Conservation (phyloP, 2,797 vertebrate species). For the Eupleurogrammus muticus region DNA sequence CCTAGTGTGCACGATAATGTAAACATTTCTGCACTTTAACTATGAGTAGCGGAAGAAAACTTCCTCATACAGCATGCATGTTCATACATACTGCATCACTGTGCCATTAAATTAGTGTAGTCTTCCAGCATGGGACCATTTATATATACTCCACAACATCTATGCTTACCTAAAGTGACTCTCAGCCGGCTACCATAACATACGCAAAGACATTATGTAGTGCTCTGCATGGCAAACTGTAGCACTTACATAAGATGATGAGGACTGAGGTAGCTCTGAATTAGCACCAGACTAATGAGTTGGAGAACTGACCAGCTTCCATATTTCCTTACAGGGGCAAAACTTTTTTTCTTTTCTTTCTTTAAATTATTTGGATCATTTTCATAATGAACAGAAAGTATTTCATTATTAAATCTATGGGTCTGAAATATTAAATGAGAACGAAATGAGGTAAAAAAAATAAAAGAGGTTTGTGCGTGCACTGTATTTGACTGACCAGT, state of each 20-base stretch:
- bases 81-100: conserved; percentile 22
- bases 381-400: conserved; percentile 10
- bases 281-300: neutral
- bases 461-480: conserved; percentile 1
- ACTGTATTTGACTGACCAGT: conserved; percentile 81
- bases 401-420: conserved; percentile 1
- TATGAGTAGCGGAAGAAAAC: conserved; percentile 21
- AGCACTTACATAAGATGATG: conserved; percentile 4
- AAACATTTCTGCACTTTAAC: conserved; percentile 17
- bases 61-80: conserved; percentile 21
- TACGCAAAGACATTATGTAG: conserved; percentile 28
- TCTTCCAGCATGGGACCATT: conserved; percentile 23
- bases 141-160: conserved; percentile 31
- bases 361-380: no score
- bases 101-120: conserved; percentile 45
- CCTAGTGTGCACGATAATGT: no score
- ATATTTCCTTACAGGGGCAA: neutral
- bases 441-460: neutral
- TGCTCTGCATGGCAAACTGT: conserved; percentile 17
- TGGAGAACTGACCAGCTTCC: conserved; percentile 13
- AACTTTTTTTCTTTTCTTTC: no score
- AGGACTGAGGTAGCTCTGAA: conserved; percentile 28
- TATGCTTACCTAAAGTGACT: conserved; percentile 34
- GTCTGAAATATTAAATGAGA: conserved; percentile 7
- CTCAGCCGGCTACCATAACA: neutral